Base-by-base conservation (phyloP, 2,888 invertebrate species). In the Odontothrips loti region DNA sequence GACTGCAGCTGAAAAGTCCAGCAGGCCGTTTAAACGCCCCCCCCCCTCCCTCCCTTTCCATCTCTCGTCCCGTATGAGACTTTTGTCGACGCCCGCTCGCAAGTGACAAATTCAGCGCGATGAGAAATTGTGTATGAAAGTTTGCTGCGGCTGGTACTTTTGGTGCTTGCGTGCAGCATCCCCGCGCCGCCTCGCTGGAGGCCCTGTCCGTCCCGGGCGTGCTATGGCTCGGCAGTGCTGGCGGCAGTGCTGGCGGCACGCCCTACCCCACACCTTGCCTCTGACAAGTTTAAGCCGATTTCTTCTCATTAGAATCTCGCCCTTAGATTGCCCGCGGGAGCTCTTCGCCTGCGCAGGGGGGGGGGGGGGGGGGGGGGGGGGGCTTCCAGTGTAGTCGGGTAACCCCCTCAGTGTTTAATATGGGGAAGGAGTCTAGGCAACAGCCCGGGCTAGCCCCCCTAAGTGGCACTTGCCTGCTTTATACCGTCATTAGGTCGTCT, bases 261-360 rank as follows among this genome's bases (percentile, higher is more conserved):
- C 34, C 6, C 34, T 43, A 6, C 34, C 34, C 34, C 34, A 43
- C 34, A 43, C 34, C 34, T 43, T 43, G 3, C 58, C n/a, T 6
- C 58, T 75, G 27, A 75, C 68, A 75, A 75, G 68, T 75, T 75
- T 75, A 75, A 75, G 68, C 68, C 68, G 68, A 75, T 75, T 75
- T 75, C 68, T 75, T 75, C 68, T 75, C 68, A 75, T 75, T 75
- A 75, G 68, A 75, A 75, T 75, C 68, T 27, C 23, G 68, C 68
- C 68, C 12, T 75, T 75, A 75, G 68, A 27, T 75, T 75, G 68
- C 68, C 68, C 68, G 68, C 68, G 68, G 68, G 68, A 75, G 68
- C 68, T 23, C 68, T 75, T 75, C 4, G 27, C 68, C 68, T 23
- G 15, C 15, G 63, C 20, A 17, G 11, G 58, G 63, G 63, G 63